Evolutionary conservation across 1,140 invertebrate genomes (phyloP), one percentile per base, ranked within the genome.

Genomic region (Panagrolaimus sp.): DNA sequence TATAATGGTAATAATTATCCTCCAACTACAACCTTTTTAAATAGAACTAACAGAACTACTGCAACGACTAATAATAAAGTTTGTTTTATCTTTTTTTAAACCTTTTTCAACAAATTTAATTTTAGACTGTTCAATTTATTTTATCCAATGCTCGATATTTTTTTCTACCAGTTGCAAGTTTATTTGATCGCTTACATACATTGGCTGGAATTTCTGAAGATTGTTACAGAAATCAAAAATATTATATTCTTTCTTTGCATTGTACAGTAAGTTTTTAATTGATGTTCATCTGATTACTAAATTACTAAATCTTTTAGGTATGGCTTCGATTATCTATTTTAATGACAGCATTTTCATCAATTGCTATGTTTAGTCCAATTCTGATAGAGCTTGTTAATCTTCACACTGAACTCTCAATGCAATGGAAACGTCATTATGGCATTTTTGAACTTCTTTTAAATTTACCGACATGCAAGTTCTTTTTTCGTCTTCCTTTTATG

Each of bases 201-300:
- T 38, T 38, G 31, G 7, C 31, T 38, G 31, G 31, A 38, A 38
- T 38, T 38, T 38, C 2, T 38, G 31, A 38, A 7, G 31, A 38
- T 38, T 2, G 7, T 38, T 38, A 38, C 7, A 38, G 7, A 38
- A 38, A 38, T 38, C 2, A 38, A 38, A 38, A 38, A 38, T 57
- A 57, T 27, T 57, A 20, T 57, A 57, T 57, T 27, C 51, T 57
- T 20, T 57, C 51, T 57, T 25, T 57, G 9, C 51, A 57, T 57
- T 57, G 51, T 16, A 57, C 51, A 27, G 51, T 23, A 20, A n/a
- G 51, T 27, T 57, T 57, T 16, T 57, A 1, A 20, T 5, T 53
- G 9, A 23, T 20, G 11, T n/a, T n/a, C n/a, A n/a, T 27, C 11
- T 53, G 51, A 9, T 53, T 53, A n/a, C 51, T n/a, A n/a, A 48